phyloP scores from a whole-genome alignment of 1,140 invertebrate species.

The Chionoecetes opilio region DNA sequence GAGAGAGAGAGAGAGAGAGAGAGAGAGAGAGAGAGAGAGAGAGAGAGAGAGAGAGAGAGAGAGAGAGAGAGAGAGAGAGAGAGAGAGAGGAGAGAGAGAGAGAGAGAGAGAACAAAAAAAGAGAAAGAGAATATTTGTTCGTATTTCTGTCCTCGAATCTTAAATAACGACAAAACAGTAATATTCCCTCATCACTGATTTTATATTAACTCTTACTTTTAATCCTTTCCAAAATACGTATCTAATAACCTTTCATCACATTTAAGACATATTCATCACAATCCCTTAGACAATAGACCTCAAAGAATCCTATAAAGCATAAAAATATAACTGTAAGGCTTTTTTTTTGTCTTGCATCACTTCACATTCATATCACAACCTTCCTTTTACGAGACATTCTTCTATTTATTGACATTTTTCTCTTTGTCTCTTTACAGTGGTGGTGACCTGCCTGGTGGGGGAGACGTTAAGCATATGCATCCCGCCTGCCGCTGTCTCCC shows the following conservation, averaged over 20 bases:
- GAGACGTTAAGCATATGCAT: conserved; percentile 51
- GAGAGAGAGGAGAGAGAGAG: not conserved
- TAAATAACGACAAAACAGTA: too few species aligned
- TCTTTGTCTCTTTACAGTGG: not conserved
- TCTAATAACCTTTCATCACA: too few species aligned
- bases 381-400: not conserved
- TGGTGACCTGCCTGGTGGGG: not conserved
- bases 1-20: not conserved
- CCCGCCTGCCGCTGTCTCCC: conserved; percentile 64
- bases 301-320: too few species aligned
- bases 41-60: conserved; percentile 18
- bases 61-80: conserved; percentile 18
- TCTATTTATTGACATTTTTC: not conserved
- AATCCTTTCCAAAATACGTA: too few species aligned
- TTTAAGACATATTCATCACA: too few species aligned
- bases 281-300: too few species aligned
- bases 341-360: not conserved
- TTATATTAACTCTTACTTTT: too few species aligned
- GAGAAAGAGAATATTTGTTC: not conserved
- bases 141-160: too few species aligned
- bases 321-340: not conserved
- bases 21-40: not conserved
- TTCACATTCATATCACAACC: not conserved
- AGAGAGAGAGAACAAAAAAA: not conserved
- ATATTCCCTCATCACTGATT: too few species aligned